Percentiles rank a stretch among this genome's conserved stretches.
Conservation (phyloP, 2,113 vertebrate species). For the Maccullochella peelii region DNA sequence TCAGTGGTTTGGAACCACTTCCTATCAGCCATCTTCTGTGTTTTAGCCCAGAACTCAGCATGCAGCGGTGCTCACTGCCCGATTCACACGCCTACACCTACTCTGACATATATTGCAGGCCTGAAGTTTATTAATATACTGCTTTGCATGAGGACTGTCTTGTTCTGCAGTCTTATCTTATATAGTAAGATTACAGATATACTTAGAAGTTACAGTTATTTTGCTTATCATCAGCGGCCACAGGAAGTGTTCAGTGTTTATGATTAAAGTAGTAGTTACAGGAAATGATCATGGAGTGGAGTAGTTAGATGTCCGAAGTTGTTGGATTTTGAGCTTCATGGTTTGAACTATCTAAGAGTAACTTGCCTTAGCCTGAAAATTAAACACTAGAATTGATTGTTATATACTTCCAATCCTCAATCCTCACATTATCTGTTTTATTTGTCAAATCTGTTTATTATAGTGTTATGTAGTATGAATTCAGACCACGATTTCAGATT, state of each 20-base stretch:
- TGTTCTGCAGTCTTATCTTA: not conserved
- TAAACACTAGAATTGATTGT: not conserved
- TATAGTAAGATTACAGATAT: not conserved
- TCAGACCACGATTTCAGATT: not conserved
- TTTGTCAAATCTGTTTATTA: not conserved
- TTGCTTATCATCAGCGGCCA: slow-evolving; percentile 15
- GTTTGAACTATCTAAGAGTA: not conserved
- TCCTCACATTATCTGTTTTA: not conserved
- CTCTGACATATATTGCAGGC: not conserved
- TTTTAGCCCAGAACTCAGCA: not conserved
- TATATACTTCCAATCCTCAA: not conserved
- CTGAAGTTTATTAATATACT: not conserved
- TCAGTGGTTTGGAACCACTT: slow-evolving; percentile 72
- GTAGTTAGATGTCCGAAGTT: slow-evolving; percentile 33
- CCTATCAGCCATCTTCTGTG: slow-evolving; percentile 36
- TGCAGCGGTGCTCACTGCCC: not conserved
- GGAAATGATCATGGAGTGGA: slow-evolving; percentile 49
- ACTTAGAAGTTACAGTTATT: not conserved
- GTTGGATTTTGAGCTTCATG: slow-evolving; percentile 13
- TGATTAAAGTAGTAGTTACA: slow-evolving; percentile 41
- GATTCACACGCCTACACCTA: not conserved
- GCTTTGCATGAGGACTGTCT: not conserved
- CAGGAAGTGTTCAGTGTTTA: slow-evolving; percentile 48
- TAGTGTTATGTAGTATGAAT: not conserved
- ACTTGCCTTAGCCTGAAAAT: not conserved